These are phyloP conservation scores for Danio tinwini DNA, from an alignment of 2,797 vertebrate species.

Conservation along the genomic window DNA sequence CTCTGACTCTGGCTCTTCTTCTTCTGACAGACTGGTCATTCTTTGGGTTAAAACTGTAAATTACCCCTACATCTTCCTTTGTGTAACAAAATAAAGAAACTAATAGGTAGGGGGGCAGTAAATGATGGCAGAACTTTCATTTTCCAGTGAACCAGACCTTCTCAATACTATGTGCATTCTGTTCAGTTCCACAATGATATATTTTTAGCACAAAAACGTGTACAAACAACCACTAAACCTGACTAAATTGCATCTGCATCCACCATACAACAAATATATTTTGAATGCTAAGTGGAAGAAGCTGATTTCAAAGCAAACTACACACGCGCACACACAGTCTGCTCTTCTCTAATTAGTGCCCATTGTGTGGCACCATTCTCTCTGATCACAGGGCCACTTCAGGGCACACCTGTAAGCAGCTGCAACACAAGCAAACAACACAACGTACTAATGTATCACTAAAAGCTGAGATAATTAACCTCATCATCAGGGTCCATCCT, in stretches of 20 bases:
- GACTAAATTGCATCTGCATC: background rate
- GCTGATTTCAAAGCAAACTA: conserved; percentile 22
- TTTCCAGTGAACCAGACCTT: no score
- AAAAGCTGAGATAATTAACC: conserved; percentile 56
- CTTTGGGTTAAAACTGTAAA: no score
- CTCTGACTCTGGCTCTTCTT: no score
- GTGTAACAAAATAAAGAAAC: no score
- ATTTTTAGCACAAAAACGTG: background rate
- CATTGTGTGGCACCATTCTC: conserved; percentile 53
- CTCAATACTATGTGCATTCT: background rate
- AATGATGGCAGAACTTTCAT: no score
- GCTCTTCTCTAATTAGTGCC: conserved; percentile 45
- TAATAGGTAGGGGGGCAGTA: no score
- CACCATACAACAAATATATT: conserved; percentile 33
- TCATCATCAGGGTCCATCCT: conserved; percentile 42
- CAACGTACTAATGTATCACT: conserved; percentile 45
- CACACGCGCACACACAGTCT: conserved; percentile 8
- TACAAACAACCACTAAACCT: background rate
- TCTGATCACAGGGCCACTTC: conserved; percentile 21
- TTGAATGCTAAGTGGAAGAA: conserved; percentile 13
- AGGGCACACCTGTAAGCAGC: conserved; percentile 56
- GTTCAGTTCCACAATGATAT: background rate
- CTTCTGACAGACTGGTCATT: no score
- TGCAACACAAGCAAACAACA: conserved; percentile 31
- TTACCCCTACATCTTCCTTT: no score